Base-by-base conservation (phyloP, 1,140 invertebrate species). In the Cepaea nemoralis region DNA sequence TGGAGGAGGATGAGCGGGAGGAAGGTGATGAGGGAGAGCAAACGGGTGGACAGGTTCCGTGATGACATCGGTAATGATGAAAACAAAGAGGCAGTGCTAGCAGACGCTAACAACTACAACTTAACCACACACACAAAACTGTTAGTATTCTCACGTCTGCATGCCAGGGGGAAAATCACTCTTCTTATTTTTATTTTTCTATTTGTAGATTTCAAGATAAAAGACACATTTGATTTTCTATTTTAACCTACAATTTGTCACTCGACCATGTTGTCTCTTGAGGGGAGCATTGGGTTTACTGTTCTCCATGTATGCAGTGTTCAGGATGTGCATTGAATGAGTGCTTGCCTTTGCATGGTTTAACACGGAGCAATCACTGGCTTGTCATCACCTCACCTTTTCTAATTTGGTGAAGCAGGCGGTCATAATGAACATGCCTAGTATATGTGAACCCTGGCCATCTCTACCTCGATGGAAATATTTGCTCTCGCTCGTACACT, bases 1-100 rank as follows among this genome's bases (percentile, higher is more conserved):
- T 63, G 59, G 71, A 45, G 16, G 71, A 48, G 19, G 71, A 74
- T 24, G 71, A 74, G 14, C 71, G 27, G 19, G 35, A 73, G 14
- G 14, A 40, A n/a, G 70, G 14, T 14, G 37, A 42, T 42, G 42
- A 74, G n/a, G 27, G 27, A 31, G 59, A 63, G 16, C 27, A 31
- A 6, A 63, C n/a, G 33, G 27, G 27, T 24, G 42, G 42, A 74
- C 35, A 22, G 12, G 0, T 42, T 45, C 71, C 39, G 5, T 22
- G 39, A 45, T 24, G 71, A 48, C 27, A 16, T 19, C 10, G 14
- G 24, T n/a, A 45, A 39, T 24, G 10, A 39, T 16, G 71, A 27
- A 3, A 74, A 74, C 40, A 45, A 74, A 16, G 40, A 74, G 1
- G 40, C 39, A 27, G 71, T 24, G 5, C 42, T 74, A 48, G 71